phyloP scores from a whole-genome alignment of 2,888 invertebrate species.

The Liposcelis brunnea region DNA sequence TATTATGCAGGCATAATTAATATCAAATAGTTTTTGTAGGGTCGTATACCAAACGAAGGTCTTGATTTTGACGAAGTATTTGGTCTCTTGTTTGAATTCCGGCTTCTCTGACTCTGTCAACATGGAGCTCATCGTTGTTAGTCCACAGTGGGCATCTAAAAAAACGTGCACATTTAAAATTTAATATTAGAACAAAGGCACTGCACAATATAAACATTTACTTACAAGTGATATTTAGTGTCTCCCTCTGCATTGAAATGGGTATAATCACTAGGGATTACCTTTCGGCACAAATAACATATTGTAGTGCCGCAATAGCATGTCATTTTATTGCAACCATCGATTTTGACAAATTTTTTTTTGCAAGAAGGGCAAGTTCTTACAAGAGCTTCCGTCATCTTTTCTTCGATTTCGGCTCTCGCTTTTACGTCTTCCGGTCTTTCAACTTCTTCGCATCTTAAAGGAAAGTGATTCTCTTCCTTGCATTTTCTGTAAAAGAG shows the following conservation, averaged over 20 bases:
- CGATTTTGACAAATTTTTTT: slow-evolving; percentile 27
- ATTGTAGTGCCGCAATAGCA: slow-evolving; percentile 29
- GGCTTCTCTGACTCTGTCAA: background rate
- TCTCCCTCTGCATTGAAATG: slow-evolving; percentile 26
- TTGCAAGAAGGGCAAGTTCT: slow-evolving; percentile 26
- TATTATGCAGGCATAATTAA: too few relatives aligned
- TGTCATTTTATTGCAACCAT: slow-evolving; percentile 33
- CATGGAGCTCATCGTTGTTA: background rate
- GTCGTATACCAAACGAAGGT: background rate
- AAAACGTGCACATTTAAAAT: background rate
- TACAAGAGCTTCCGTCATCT: slow-evolving; percentile 22
- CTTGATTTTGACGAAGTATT: background rate
- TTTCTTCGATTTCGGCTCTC: slow-evolving; percentile 24
- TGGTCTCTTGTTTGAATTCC: background rate
- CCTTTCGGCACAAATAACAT: slow-evolving; percentile 30
- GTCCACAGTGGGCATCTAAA: background rate
- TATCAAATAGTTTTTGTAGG: background rate
- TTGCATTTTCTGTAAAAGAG: slow-evolving; percentile 24
- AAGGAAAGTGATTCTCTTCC: slow-evolving; percentile 30
- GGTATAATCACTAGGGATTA: slow-evolving; percentile 27
- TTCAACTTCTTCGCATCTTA: slow-evolving; percentile 25
- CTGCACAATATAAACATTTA: too few relatives aligned
- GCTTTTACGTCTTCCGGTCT: slow-evolving; percentile 20
- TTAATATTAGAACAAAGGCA: background rate
- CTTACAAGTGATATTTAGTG: background rate